A percentile compares a stretch with the other conserved stretches of the same genome.
These are phyloP conservation scores for Tenodera sinensis DNA, from an alignment of 2,888 invertebrate genomes.

Conservation along the genomic window DNA sequence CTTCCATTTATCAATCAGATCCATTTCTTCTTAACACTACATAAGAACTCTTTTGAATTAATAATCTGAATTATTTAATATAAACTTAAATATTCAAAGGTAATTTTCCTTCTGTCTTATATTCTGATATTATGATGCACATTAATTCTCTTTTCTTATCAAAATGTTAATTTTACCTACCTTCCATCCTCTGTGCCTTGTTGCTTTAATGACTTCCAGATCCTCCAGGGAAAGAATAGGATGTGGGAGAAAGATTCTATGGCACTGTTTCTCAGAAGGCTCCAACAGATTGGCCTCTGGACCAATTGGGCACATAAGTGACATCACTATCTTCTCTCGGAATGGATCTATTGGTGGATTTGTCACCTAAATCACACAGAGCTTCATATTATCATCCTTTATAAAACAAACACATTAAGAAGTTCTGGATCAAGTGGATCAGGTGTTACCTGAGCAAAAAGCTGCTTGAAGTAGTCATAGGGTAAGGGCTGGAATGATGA, in stretches of 20 bases:
- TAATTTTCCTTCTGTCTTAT: too few species aligned
- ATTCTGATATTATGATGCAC: too few species aligned
- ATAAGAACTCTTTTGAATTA: too few species aligned
- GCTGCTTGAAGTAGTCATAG: constrained; percentile 97
- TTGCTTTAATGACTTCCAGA: constrained; percentile 79
- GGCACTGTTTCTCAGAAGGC: constrained; percentile 82
- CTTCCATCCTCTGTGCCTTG: constrained; percentile 84
- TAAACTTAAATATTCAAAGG: too few species aligned
- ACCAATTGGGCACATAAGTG: constrained; percentile 93
- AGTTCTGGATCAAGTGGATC: neutral
- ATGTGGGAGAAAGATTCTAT: constrained; percentile 88
- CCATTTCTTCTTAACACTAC: too few species aligned
- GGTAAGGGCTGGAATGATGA: constrained; percentile 92
- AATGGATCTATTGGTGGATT: constrained; percentile 99
- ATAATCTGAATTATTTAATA: too few species aligned
- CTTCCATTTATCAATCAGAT: too few species aligned
- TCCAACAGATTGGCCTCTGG: constrained; percentile 92
- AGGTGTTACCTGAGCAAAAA: constrained; percentile 83
- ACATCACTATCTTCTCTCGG: constrained; percentile 98
- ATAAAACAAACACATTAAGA: neutral
- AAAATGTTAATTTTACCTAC: constrained; percentile 38
- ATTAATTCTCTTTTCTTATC: neutral
- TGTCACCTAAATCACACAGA: constrained; percentile 61
- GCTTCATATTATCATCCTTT: neutral
- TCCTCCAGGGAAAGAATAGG: constrained; percentile 92